Evolutionary conservation across 2,797 vertebrate species (phyloP).

Genomic region (Lycodopsis pacificus): DNA sequence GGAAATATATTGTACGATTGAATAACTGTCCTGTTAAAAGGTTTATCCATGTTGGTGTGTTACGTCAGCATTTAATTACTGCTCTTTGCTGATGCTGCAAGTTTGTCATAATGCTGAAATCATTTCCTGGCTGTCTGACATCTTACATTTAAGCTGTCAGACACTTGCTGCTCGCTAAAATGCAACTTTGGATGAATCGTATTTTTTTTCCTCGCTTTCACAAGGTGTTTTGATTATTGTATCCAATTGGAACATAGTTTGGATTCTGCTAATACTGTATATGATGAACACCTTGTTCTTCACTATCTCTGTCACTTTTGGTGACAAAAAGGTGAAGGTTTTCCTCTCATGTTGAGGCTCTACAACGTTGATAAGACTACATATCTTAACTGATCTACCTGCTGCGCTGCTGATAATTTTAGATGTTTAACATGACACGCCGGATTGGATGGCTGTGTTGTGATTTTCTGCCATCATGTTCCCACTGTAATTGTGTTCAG

Average conservation of each 20-base stretch:
- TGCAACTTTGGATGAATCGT: background rate
- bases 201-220: background rate
- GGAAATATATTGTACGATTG: too few relatives aligned
- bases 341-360: background rate
- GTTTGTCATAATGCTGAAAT: background rate
- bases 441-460: conserved; percentile 16
- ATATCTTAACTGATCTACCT: background rate
- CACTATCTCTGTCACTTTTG: background rate
- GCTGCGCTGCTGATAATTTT: background rate
- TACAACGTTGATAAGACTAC: background rate
- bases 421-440: conserved; percentile 12
- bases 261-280: background rate
- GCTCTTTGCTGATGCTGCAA: background rate
- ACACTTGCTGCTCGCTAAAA: background rate
- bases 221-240: background rate
- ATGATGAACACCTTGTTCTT: background rate
- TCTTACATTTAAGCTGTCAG: background rate
- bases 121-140: background rate
- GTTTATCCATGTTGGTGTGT: background rate
- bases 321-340: background rate
- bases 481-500: conserved; percentile 45
- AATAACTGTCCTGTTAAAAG: background rate
- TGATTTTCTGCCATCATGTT: conserved; percentile 27
- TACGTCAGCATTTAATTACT: background rate
- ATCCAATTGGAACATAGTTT: background rate